A percentile compares a stretch with the other conserved stretches of the same genome.
These are phyloP conservation scores for Nanorana parkeri DNA, from an alignment of 2,113 vertebrate genomes.

Conservation along the genomic window DNA sequence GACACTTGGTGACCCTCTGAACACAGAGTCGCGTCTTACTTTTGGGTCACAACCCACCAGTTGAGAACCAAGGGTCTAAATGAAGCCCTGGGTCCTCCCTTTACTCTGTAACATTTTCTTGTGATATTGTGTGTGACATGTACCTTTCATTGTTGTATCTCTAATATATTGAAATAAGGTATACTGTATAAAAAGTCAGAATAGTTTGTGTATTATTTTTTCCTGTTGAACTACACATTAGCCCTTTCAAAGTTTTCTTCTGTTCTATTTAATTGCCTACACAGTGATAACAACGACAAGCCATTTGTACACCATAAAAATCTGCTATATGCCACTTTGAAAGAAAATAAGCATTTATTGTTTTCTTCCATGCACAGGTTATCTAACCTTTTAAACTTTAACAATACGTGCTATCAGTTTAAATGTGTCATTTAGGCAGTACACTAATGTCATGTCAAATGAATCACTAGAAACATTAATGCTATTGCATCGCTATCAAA, in stretches of 20 bases:
- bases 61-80: too few relatives aligned
- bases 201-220: too few relatives aligned
- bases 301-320: conserved; percentile 24
- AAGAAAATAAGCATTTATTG: not conserved
- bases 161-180: too few relatives aligned
- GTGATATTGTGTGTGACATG: too few relatives aligned
- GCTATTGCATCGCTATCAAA: conserved; percentile 64
- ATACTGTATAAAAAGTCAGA: too few relatives aligned
- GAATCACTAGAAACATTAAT: conserved; percentile 58
- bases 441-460: conserved; percentile 57
- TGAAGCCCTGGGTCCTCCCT: too few relatives aligned
- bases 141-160: too few relatives aligned
- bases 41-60: too few relatives aligned
- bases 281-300: conserved; percentile 5
- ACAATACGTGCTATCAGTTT: conserved; percentile 14
- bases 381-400: conserved; percentile 16
- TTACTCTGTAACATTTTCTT: too few relatives aligned
- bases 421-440: conserved; percentile 52
- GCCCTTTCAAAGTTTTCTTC: not conserved
- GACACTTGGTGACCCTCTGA: too few relatives aligned
- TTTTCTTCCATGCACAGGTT: conserved; percentile 12
- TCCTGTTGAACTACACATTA: not conserved
- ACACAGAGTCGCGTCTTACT: too few relatives aligned
- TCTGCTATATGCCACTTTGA: not conserved
- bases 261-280: conserved; percentile 23